These are phyloP conservation scores for Cyrtorhinus lividipennis DNA, from an alignment of 1,140 invertebrate species.

Conservation along the genomic window DNA sequence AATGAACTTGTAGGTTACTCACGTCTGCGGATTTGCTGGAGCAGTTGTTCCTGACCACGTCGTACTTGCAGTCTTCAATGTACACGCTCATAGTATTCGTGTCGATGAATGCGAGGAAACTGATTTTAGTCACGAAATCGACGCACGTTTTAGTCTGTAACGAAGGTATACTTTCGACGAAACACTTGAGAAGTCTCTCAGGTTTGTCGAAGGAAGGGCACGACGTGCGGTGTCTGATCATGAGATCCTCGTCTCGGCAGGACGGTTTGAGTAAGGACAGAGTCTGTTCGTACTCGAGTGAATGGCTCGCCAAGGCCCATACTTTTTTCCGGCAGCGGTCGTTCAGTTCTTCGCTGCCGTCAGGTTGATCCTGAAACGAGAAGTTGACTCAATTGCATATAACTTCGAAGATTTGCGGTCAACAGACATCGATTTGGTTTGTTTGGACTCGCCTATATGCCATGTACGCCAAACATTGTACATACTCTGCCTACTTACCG, in stretches of 20 bases:
- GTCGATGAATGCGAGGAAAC: slow-evolving; percentile 11
- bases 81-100: background rate
- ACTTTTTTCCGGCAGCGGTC: background rate
- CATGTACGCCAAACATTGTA: background rate
- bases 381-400: too few species aligned
- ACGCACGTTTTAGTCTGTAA: background rate
- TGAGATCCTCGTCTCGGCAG: background rate
- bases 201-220: background rate
- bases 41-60: slow-evolving; percentile 11
- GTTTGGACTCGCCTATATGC: background rate
- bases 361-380: background rate
- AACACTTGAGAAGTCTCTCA: background rate
- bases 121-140: slow-evolving; percentile 11
- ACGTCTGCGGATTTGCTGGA: background rate
- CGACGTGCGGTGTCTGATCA: background rate
- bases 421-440: background rate
- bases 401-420: too few species aligned
- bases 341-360: background rate
- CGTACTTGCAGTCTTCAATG: slow-evolving; percentile 13
- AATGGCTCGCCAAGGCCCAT: background rate
- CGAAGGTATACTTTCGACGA: background rate
- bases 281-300: background rate
- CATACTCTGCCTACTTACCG: background rate
- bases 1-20: too few species aligned
- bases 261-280: background rate